phyloP scores from a whole-genome alignment of 2,797 vertebrate genomes.

The Epinephelus malabaricus region DNA sequence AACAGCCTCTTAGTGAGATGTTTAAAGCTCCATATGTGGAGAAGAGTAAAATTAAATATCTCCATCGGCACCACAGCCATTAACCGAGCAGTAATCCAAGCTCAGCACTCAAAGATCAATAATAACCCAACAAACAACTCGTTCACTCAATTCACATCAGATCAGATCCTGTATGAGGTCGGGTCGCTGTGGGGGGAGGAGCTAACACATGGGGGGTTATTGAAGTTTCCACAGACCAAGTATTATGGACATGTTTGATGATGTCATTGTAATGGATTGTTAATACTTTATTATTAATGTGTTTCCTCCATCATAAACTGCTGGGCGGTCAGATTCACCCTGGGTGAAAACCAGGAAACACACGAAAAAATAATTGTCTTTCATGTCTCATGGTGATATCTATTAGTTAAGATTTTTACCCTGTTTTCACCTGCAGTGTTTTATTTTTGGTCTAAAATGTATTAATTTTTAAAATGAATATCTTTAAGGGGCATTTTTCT shows the following conservation, averaged over 20 bases:
- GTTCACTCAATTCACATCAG: conserved; percentile 6
- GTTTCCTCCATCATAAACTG: background rate
- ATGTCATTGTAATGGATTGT: background rate
- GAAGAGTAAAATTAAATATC: conserved; percentile 12
- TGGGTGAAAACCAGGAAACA: no score
- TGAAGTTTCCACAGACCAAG: background rate
- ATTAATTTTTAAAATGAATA: no score
- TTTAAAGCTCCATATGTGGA: background rate
- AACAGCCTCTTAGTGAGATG: conserved; percentile 10
- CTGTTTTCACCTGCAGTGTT: no score
- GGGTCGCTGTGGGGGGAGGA: conserved; percentile 13
- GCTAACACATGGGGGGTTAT: background rate
- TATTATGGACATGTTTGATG: background rate
- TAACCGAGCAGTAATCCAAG: conserved; percentile 53
- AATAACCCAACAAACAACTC: conserved; percentile 42
- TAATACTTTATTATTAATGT: background rate
- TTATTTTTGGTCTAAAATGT: no score
- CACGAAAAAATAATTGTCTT: no score
- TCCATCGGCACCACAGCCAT: conserved; percentile 38
- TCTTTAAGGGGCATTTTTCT: no score
- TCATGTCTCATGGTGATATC: no score
- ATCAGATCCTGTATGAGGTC: conserved; percentile 39
- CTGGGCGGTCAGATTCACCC: no score
- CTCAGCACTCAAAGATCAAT: conserved; percentile 59
- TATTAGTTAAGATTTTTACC: no score